A percentile compares a stretch with the other conserved stretches of the same genome.
Evolutionary conservation across 2,888 invertebrate species (phyloP).

Genomic region (Lissonota sp.): DNA sequence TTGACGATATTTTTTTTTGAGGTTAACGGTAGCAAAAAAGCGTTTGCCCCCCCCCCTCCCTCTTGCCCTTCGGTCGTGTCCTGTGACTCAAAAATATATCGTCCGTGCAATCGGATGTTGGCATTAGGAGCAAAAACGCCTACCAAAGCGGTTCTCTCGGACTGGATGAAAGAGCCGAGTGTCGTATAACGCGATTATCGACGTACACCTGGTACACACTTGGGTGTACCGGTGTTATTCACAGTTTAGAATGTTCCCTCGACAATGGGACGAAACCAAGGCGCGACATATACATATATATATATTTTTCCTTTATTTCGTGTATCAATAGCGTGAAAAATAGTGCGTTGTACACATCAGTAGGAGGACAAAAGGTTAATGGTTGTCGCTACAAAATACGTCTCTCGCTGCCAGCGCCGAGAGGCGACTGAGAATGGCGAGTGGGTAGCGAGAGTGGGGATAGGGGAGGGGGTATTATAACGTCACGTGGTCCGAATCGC

Average conservation of each 20-base stretch:
- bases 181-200: slow-evolving; percentile 61
- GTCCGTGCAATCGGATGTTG: slow-evolving; percentile 34
- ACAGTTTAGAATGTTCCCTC: slow-evolving; percentile 54
- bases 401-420: slow-evolving; percentile 19
- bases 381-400: slow-evolving; percentile 60
- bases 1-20: too few relatives aligned
- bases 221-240: slow-evolving; percentile 53
- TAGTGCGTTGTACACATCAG: slow-evolving; percentile 59
- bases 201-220: slow-evolving; percentile 61
- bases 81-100: not conserved
- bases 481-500: slow-evolving; percentile 38
- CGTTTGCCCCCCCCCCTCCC: too few relatives aligned
- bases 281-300: slow-evolving; percentile 35
- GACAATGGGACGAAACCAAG: slow-evolving; percentile 62
- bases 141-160: not conserved
- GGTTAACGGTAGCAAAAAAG: too few relatives aligned
- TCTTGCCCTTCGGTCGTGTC: not conserved
- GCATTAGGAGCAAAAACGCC: slow-evolving; percentile 27
- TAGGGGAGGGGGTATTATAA: slow-evolving; percentile 20
- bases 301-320: slow-evolving; percentile 55
- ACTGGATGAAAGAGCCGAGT: slow-evolving; percentile 55
- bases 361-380: slow-evolving; percentile 58
- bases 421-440: not conserved
- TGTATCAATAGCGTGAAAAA: slow-evolving; percentile 64
- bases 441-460: not conserved